Evolutionary conservation across 2,797 vertebrate species (phyloP).

Genomic region (Trematomus bernacchii): DNA sequence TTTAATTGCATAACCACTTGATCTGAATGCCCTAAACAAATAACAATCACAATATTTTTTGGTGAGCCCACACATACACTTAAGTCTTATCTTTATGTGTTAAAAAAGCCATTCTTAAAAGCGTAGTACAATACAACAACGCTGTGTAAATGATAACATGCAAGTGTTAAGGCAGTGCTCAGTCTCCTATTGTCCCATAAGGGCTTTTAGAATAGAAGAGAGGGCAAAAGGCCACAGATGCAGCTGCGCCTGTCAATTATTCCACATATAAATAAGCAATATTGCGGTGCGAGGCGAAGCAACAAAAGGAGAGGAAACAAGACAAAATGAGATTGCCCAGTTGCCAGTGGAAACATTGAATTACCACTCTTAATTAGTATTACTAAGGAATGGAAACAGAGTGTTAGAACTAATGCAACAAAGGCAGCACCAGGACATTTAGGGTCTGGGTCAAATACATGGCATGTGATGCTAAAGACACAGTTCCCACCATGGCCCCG

Average conservation of each 20-base stretch:
- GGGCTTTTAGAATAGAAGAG: slow-evolving; percentile 18
- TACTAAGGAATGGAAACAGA: slow-evolving; percentile 19
- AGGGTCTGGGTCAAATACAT: slow-evolving; percentile 32
- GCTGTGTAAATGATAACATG: slow-evolving; percentile 30
- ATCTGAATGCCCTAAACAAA: slow-evolving; percentile 17
- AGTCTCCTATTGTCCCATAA: slow-evolving; percentile 25
- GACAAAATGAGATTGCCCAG: slow-evolving; percentile 39
- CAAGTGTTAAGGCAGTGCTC: slow-evolving; percentile 21
- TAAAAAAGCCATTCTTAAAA: slow-evolving; percentile 22
- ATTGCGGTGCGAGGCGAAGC: slow-evolving; percentile 29
- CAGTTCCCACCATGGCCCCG: slow-evolving; percentile 72
- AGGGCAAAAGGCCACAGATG: slow-evolving; percentile 30
- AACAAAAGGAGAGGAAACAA: slow-evolving; percentile 44
- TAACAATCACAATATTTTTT: slow-evolving; percentile 27
- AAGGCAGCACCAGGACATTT: slow-evolving; percentile 26
- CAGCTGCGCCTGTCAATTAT: slow-evolving; percentile 43
- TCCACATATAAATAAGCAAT: slow-evolving; percentile 28
- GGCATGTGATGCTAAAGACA: slow-evolving; percentile 44
- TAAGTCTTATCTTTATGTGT: slow-evolving; percentile 7
- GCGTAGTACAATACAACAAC: slow-evolving; percentile 6
- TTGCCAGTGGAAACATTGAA: slow-evolving; percentile 42
- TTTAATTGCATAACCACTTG: slow-evolving; percentile 31
- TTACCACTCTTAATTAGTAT: slow-evolving; percentile 22
- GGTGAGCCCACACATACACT: slow-evolving; percentile 9
- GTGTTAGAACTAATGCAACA: slow-evolving; percentile 36